Conservation (phyloP, 2,797 vertebrate genomes). For the Gymnothorax reevesii region DNA sequence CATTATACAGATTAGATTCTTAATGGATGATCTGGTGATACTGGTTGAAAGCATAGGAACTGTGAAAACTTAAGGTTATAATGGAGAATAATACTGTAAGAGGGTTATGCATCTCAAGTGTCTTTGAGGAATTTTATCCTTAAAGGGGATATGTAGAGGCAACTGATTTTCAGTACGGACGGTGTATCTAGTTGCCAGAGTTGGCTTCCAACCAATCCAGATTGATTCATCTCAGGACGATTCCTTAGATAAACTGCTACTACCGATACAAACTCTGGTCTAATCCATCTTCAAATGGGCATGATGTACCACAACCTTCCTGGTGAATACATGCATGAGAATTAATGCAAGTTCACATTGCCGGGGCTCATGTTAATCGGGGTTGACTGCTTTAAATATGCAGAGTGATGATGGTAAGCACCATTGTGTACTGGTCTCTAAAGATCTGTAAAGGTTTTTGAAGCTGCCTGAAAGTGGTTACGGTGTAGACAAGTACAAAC, state of each 20-base stretch:
- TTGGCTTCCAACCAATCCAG: conserved; percentile 1
- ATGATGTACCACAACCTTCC: background rate
- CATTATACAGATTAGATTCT: background rate
- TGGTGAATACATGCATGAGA: too few species aligned
- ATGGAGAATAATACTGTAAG: background rate
- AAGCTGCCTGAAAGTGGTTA: background rate
- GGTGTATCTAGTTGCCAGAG: conserved; percentile 9
- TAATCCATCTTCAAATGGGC: background rate
- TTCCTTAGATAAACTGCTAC: background rate
- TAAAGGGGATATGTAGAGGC: background rate
- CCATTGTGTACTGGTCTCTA: too few species aligned
- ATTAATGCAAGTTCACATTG: too few species aligned
- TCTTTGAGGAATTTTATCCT: background rate
- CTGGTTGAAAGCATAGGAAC: background rate
- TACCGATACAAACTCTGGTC: background rate
- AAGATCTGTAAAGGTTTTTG: too few species aligned
- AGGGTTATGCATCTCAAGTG: background rate
- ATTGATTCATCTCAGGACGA: conserved; percentile 10
- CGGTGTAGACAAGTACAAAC: background rate
- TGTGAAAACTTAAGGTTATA: background rate
- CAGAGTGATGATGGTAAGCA: too few species aligned
- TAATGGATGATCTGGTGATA: background rate
- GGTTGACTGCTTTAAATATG: too few species aligned
- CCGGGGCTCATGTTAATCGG: too few species aligned
- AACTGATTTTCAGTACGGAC: background rate